A percentile compares a stretch with the other conserved stretches of the same genome.
phyloP scores from a whole-genome alignment of 1,140 invertebrate genomes.

The Pantala flavescens region DNA sequence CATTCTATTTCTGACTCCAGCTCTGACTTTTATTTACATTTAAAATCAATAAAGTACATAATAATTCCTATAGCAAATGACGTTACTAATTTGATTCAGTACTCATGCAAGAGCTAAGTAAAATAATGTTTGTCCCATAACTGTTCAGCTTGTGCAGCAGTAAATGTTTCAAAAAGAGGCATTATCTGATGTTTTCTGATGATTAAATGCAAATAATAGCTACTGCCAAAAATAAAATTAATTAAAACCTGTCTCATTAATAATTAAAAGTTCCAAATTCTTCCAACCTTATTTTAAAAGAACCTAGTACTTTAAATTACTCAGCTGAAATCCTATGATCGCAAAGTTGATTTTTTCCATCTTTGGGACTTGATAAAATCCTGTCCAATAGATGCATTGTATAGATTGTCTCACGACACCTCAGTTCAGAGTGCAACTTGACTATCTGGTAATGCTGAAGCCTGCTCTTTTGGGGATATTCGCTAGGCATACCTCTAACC shows the following conservation, averaged over 20 bases:
- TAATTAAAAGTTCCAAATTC: not conserved
- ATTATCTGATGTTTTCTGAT: not conserved
- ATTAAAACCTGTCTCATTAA: not conserved
- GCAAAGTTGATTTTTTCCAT: too few species aligned
- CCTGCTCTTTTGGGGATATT: not conserved
- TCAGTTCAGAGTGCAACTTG: not conserved
- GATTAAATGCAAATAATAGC: not conserved
- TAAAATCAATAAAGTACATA: not conserved
- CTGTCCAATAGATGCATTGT: too few species aligned
- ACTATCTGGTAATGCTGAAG: not conserved
- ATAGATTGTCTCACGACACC: too few species aligned
- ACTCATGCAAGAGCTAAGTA: constrained; percentile 1
- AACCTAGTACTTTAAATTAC: too few species aligned
- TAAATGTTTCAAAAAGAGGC: not conserved
- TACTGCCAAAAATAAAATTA: constrained; percentile 5
- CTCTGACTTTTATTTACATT: not conserved
- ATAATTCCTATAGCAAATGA: not conserved
- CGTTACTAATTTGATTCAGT: not conserved
- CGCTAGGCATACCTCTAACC: constrained; percentile 74
- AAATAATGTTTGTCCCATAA: not conserved
- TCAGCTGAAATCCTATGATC: too few species aligned
- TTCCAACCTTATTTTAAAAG: not conserved
- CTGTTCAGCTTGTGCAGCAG: constrained; percentile 3
- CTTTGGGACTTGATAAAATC: too few species aligned
- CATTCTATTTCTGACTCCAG: not conserved